Base-by-base conservation (phyloP, 2,797 vertebrate species). In the Limnodromus scolopaceus region DNA sequence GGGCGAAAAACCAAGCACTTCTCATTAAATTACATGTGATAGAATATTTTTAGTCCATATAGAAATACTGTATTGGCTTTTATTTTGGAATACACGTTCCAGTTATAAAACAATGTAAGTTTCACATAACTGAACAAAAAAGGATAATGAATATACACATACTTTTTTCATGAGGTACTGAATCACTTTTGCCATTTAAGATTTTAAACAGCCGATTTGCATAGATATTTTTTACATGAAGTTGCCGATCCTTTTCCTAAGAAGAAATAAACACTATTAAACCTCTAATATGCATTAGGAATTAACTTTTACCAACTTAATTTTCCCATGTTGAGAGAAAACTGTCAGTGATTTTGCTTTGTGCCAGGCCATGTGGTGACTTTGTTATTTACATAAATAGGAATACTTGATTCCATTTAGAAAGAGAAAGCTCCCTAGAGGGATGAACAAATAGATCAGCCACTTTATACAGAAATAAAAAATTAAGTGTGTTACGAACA, bases 211-310 rank as follows among this genome's bases (percentile, higher is more conserved):
- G 97, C 94, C 93, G 84, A 74, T 98, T 97, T 69, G 98, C 93
- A 81, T 98, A 99, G 97, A 98, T 99, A 68, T 98, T 98, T 94
- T 91, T 96, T 65, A 95, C 83, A n/a, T 97, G 96, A 57, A 98
- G 92, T 69, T 98, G 96, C n/a, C 89, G 96, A 43, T 98, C 97
- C 86, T 96, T 98, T 66, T 98, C 97, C 98, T 99, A 82, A 95
- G 92, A 93, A 97, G 90, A 86, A 64, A 91, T 17, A 82, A 77
- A 94, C 13, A 38, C 6, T 6, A 57, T 64, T 58, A 88, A 74
- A 32, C 20, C 91, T 93, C 34, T 17, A 61, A 61, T 14, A 39
- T 2, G 24, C 16, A 16, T 36, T 32, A 54, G 85, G 32, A 74
- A n/a, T 45, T 45, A n/a, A 4, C 61, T 85, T 74, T 77, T 48